These are phyloP conservation scores for Phoxinus phoxinus DNA, from an alignment of 2,113 vertebrate genomes.

Conservation along the genomic window DNA sequence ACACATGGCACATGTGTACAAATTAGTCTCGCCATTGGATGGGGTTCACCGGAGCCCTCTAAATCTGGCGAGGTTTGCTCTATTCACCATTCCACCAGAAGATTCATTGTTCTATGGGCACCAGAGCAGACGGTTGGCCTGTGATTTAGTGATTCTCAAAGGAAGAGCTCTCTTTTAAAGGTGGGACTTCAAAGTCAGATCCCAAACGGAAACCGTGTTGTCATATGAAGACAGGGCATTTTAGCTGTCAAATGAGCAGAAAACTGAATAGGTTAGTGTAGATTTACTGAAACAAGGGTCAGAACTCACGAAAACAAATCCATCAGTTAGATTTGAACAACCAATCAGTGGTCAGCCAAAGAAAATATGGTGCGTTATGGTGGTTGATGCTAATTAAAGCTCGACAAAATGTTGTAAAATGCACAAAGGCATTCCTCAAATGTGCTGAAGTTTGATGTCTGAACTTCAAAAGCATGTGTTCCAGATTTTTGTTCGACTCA, in stretches of 20 bases:
- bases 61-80: slow-evolving; percentile 29
- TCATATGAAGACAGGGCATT: background rate
- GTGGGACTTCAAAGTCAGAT: slow-evolving; percentile 62
- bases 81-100: slow-evolving; percentile 49
- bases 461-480: slow-evolving; percentile 43
- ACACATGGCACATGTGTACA: slow-evolving; percentile 61
- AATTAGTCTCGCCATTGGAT: slow-evolving; percentile 72
- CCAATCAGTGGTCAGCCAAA: slow-evolving; percentile 1
- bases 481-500: slow-evolving; percentile 31
- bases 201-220: slow-evolving; percentile 55
- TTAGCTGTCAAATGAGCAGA: slow-evolving; percentile 20
- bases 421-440: slow-evolving; percentile 24
- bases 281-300: slow-evolving; percentile 29
- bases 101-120: slow-evolving; percentile 62
- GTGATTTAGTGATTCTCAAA: slow-evolving; percentile 59
- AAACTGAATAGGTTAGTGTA: slow-evolving; percentile 2
- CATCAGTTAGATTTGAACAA: background rate
- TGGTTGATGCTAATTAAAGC: slow-evolving; percentile 23
- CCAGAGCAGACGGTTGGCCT: slow-evolving; percentile 45
- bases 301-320: slow-evolving; percentile 3
- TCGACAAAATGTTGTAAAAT: slow-evolving; percentile 3
- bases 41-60: slow-evolving; percentile 50
- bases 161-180: slow-evolving; percentile 53
- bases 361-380: background rate
- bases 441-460: slow-evolving; percentile 28